phyloP scores from a whole-genome alignment of 2,113 vertebrate species.

The Crotophaga sulcirostris region DNA sequence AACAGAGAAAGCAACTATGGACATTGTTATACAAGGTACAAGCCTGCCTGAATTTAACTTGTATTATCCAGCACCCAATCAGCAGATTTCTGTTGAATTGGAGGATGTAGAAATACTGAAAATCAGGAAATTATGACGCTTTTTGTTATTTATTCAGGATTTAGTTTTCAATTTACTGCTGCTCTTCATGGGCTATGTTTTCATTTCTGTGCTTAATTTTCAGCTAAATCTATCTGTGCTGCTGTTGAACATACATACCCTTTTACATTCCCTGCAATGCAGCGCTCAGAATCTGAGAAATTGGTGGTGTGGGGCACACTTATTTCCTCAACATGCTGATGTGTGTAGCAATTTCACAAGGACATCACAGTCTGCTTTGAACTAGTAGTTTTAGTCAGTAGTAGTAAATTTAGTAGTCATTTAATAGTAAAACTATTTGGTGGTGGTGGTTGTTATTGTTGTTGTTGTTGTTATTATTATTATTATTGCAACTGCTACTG shows the following conservation, averaged over 20 bases:
- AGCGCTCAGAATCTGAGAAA: background rate
- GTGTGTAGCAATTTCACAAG: background rate
- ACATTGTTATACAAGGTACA: constrained; percentile 60
- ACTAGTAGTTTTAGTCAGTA: background rate
- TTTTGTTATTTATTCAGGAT: background rate
- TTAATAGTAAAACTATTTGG: background rate
- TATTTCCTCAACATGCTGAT: background rate
- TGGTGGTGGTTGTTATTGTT: too few relatives aligned
- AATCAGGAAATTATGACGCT: background rate
- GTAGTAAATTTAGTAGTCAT: background rate
- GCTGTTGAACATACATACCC: background rate
- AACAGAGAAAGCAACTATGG: constrained; percentile 14
- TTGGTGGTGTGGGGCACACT: too few relatives aligned
- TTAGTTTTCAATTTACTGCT: background rate
- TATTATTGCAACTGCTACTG: background rate
- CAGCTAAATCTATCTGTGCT: background rate
- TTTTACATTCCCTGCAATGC: background rate
- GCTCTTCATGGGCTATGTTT: background rate
- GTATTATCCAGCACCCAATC: background rate
- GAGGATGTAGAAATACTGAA: background rate
- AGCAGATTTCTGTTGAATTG: background rate
- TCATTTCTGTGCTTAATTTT: background rate
- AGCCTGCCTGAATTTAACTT: background rate
- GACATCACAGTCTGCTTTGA: background rate
- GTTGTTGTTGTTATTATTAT: background rate